phyloP scores from a whole-genome alignment of 2,797 vertebrate species.

The Chaenodraco wilsoni region DNA sequence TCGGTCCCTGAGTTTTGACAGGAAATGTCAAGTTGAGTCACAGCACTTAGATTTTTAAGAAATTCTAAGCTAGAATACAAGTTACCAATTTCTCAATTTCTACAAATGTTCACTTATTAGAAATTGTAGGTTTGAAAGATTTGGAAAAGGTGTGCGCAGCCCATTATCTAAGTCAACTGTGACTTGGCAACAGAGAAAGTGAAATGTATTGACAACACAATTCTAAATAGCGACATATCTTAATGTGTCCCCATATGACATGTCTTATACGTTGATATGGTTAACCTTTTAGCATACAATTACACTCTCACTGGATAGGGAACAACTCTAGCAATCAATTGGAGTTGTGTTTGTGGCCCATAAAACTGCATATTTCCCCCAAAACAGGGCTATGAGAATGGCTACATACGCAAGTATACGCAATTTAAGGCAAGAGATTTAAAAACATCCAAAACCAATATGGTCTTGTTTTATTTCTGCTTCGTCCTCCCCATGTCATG shows the following conservation, averaged over 20 bases:
- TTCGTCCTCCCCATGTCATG: neutral
- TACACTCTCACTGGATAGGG: no score
- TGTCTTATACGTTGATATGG: neutral
- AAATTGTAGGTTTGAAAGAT: neutral
- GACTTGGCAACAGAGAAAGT: neutral
- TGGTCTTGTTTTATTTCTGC: constrained; percentile 4
- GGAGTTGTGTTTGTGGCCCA: neutral
- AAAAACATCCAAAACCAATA: neutral
- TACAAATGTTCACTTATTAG: no score
- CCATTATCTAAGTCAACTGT: neutral
- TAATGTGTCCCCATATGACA: neutral
- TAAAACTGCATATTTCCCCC: no score
- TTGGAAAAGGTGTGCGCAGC: no score
- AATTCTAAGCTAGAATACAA: neutral
- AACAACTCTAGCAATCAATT: neutral
- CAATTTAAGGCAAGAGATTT: neutral
- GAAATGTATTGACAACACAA: neutral
- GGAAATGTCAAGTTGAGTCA: no score
- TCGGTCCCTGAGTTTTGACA: no score
- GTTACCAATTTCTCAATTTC: no score
- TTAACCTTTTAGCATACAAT: no score
- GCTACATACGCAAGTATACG: neutral
- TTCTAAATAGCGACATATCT: neutral
- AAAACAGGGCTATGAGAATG: neutral
- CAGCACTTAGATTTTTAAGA: no score